Evolutionary conservation across 2,888 invertebrate genomes (phyloP), one percentile per base, ranked within the genome.

Genomic region (Drosophila aldrichi): DNA sequence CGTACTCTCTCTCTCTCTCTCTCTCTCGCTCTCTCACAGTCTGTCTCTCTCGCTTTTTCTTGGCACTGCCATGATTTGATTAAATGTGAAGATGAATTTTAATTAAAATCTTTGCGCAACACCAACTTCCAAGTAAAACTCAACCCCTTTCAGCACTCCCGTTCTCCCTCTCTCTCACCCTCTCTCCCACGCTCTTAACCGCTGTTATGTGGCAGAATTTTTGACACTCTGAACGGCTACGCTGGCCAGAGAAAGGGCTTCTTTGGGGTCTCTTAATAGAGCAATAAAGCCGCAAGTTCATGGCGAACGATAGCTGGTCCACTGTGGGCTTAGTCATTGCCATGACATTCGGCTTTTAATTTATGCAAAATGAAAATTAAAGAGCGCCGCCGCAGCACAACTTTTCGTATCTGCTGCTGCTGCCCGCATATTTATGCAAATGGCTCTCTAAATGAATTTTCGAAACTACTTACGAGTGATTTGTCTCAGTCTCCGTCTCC

Each of bases 81-180:
- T 92, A 92, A 92, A 91, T 90, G 91, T 91, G 91, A 91, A 92
- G 91, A 92, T 92, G 92, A 92, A 92, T 92, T 92, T 92, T 92
- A 92, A 92, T 92, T 92, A 92, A 92, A 92, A 92, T 90, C 90
- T 88, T 86, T 85, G 60, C 80, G 73, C 73, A 34, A 48, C 68
- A 48, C 54, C 72, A 66, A 66, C 62, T 70, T 70, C 41, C 32
- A 61, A 69, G 41, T 38, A 48, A 69, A 40, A 41, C 56, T 60
- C 61, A 14, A 32, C 22, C 36, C 60, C 52, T 44, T 41, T 14
- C 43, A 12, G 34, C 32, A 29, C 16, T 25, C 14, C 2, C 52
- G 1, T 32, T n/a, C 48, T 0, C 29, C 1, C 25, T n/a, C 25
- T 0, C 48, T 5, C 48, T 9, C 10, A n/a, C n/a, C n/a, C n/a